These are phyloP conservation scores for Lytechinus pictus DNA, from an alignment of 35 echinoderm and acorn worm genomes.

Conservation along the genomic window DNA sequence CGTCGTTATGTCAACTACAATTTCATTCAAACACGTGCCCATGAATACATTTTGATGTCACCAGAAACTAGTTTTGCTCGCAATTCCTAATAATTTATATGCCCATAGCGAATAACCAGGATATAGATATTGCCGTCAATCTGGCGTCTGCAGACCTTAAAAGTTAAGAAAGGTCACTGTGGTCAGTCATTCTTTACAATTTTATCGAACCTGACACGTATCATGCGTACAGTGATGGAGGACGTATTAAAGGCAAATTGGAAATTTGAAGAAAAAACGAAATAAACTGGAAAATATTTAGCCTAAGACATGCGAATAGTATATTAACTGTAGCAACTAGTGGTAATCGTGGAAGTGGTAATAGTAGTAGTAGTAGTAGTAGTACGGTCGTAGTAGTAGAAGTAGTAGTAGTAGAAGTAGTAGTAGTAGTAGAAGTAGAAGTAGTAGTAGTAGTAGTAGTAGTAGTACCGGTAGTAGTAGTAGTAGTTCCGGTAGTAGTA, in stretches of 20 bases:
- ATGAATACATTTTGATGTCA: background rate
- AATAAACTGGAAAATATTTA: too few species aligned
- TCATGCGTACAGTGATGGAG: too few species aligned
- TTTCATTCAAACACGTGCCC: conserved; percentile 1
- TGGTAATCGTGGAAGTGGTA: conserved; percentile 6
- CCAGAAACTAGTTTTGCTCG: background rate
- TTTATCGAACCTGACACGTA: background rate
- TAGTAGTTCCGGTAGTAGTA: background rate
- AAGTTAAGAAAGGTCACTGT: background rate
- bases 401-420: conserved; percentile 1
- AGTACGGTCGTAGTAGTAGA: conserved; percentile 1
- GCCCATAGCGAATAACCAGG: background rate
- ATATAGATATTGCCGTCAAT: background rate
- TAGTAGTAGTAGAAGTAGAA: background rate
- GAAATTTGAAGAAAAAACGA: too few species aligned
- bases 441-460: conserved; percentile 26
- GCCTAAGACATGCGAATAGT: too few species aligned
- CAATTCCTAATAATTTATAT: background rate
- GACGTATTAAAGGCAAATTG: too few species aligned
- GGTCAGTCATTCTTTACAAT: background rate
- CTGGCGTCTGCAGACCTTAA: background rate
- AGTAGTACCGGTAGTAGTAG: conserved; percentile 27
- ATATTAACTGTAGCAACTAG: too few species aligned
- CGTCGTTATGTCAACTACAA: background rate
- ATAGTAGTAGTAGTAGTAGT: conserved; percentile 25